Evolutionary conservation across 2,113 vertebrate species (phyloP).

Genomic region (Corythornis madagascariensis): DNA sequence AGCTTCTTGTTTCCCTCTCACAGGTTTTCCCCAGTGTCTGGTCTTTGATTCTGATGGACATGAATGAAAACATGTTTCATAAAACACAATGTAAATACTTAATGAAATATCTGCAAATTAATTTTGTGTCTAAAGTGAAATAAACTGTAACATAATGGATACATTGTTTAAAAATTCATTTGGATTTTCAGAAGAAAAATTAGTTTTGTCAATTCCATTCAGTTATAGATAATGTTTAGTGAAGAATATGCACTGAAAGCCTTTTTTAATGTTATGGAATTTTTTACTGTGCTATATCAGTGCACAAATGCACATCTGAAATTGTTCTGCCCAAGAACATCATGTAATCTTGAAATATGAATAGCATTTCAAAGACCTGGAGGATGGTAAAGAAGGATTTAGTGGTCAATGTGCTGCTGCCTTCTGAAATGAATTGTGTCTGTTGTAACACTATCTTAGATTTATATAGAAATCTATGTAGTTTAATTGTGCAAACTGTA

Average conservation of each 20-base stretch:
- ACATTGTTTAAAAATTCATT: background rate
- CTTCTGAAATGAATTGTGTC: background rate
- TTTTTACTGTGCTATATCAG: background rate
- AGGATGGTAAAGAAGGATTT: background rate
- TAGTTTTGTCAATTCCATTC: background rate
- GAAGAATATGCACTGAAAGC: background rate
- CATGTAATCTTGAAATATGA: background rate
- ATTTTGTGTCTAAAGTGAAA: conserved; percentile 11
- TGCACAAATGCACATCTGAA: background rate
- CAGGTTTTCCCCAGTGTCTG: background rate
- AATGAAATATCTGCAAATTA: background rate
- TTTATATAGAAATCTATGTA: background rate
- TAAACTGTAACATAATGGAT: background rate
- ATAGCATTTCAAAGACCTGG: background rate
- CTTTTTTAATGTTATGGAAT: background rate
- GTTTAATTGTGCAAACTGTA: background rate
- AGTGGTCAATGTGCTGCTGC: background rate
- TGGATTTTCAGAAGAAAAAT: background rate
- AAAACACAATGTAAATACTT: conserved; percentile 6
- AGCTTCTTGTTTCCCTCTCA: background rate
- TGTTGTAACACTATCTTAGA: background rate
- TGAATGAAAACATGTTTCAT: conserved; percentile 20
- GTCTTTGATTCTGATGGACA: conserved; percentile 25
- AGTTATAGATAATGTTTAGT: background rate
- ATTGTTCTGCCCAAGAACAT: background rate